These are phyloP conservation scores for Polypedilum vanderplanki DNA, from an alignment of 1,140 invertebrate species.

Conservation along the genomic window DNA sequence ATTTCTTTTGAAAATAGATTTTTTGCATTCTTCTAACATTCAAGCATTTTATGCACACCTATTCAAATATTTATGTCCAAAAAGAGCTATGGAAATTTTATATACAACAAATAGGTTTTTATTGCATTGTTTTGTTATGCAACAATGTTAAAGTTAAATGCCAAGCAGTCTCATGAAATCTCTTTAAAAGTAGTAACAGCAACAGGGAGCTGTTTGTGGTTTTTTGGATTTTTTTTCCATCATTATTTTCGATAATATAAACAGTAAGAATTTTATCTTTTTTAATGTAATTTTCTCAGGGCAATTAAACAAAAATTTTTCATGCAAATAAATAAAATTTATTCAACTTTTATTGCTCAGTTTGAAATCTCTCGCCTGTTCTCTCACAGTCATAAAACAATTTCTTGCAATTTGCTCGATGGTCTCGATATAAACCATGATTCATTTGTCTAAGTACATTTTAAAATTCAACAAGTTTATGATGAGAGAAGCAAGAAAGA, in stretches of 20 bases:
- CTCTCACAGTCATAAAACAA: not conserved
- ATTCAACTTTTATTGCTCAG: not conserved
- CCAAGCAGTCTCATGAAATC: not conserved
- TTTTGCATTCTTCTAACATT: not conserved
- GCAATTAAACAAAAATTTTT: not conserved
- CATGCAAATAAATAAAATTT: slow-evolving; percentile 19
- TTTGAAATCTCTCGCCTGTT: not conserved
- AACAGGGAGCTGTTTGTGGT: not conserved
- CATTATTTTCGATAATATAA: not conserved
- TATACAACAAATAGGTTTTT: not conserved
- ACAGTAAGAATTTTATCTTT: not conserved
- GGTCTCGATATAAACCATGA: not conserved
- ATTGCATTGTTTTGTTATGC: not conserved
- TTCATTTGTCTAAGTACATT: not conserved
- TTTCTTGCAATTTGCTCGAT: not conserved
- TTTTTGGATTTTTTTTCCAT: not conserved
- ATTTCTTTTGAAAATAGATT: not conserved
- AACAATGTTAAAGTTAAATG: slow-evolving; percentile 6
- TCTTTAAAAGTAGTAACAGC: not conserved
- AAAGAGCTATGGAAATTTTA: not conserved
- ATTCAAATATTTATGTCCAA: not conserved
- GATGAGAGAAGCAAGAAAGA: not conserved
- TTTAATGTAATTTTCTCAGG: not conserved
- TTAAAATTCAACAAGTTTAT: not conserved
- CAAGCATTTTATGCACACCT: not conserved